phyloP scores from a whole-genome alignment of 2,888 invertebrate species.

The Augiades crinisus region DNA sequence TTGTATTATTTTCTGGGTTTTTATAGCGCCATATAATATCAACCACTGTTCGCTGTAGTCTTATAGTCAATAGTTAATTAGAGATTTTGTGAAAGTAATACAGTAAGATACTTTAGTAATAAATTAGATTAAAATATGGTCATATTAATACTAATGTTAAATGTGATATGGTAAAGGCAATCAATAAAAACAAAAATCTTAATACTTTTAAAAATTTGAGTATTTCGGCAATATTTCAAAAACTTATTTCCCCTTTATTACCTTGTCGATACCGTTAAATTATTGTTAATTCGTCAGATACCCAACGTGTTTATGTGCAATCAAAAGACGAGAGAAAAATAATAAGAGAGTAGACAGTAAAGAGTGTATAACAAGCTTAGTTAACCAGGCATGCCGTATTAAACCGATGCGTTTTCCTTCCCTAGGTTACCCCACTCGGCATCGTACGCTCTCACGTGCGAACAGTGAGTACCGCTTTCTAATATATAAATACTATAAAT shows the following conservation, averaged over 20 bases:
- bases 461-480: constrained; percentile 83
- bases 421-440: constrained; percentile 83
- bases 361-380: constrained; percentile 60
- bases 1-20: not conserved
- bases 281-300: too few relatives aligned
- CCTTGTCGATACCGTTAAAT: too few relatives aligned
- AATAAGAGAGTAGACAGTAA: constrained; percentile 18
- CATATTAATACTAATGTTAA: too few relatives aligned
- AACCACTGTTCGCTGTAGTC: constrained; percentile 24
- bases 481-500: constrained; percentile 37
- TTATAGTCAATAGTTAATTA: constrained; percentile 1
- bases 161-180: too few relatives aligned
- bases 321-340: not conserved
- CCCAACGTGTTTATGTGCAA: too few relatives aligned
- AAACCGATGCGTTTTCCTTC: constrained; percentile 75
- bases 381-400: constrained; percentile 76
- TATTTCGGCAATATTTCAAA: too few relatives aligned
- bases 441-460: constrained; percentile 83
- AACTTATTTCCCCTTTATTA: too few relatives aligned
- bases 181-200: too few relatives aligned
- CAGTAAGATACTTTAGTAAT: not conserved
- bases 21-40: constrained; percentile 2
- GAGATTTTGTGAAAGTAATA: too few relatives aligned
- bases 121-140: too few relatives aligned
- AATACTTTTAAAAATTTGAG: too few relatives aligned